Evolutionary conservation across 1,140 invertebrate species (phyloP).

Genomic region (Gonioctena quinquepunctata): DNA sequence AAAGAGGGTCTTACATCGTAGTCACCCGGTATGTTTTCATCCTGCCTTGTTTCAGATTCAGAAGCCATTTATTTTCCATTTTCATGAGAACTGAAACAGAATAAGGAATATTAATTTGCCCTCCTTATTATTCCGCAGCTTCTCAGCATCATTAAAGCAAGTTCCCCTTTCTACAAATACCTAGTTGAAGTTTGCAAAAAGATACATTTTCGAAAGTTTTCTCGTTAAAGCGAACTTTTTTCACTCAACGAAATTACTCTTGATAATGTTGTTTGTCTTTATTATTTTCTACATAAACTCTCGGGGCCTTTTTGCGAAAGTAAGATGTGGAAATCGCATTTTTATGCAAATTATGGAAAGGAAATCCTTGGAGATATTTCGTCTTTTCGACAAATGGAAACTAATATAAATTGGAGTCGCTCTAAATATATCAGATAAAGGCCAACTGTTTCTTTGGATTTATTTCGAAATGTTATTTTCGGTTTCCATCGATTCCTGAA

Average conservation of each 20-base stretch:
- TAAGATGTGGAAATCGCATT: not conserved
- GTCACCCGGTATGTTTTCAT: too few relatives aligned
- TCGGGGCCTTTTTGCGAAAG: not conserved
- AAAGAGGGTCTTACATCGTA: too few relatives aligned
- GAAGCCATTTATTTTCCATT: too few relatives aligned
- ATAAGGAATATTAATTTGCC: not conserved
- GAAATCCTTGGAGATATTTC: not conserved
- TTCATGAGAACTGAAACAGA: too few relatives aligned
- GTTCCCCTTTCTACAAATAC: not conserved
- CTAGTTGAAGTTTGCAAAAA: not conserved
- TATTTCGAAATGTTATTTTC: too few relatives aligned
- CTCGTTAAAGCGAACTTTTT: not conserved
- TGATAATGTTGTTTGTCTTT: not conserved
- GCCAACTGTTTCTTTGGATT: too few relatives aligned
- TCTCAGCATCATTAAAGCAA: not conserved
- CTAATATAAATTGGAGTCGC: too few relatives aligned
- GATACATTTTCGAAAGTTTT: not conserved
- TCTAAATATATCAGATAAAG: too few relatives aligned
- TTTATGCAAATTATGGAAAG: not conserved
- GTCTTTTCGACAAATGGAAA: not conserved
- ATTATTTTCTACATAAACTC: not conserved
- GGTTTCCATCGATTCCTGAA: too few relatives aligned
- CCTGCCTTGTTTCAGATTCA: too few relatives aligned
- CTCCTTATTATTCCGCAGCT: not conserved
- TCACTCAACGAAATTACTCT: not conserved